Percentiles rank a stretch among this genome's conserved stretches.
phyloP scores from a whole-genome alignment of 2,888 invertebrate genomes.

The Nysson spinosus region DNA sequence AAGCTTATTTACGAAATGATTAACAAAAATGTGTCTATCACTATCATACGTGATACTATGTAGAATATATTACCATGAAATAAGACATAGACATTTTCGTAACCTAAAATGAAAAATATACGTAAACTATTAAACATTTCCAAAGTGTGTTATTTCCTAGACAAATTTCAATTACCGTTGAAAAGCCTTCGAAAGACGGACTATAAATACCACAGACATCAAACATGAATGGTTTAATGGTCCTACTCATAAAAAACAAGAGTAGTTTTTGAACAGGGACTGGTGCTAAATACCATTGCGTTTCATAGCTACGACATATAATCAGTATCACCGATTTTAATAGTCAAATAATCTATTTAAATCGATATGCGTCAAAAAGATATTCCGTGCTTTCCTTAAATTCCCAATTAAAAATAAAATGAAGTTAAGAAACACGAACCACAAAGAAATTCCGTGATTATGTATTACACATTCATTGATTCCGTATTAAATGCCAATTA shows the following conservation, averaged over 20 bases:
- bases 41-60: not conserved
- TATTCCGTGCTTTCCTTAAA: too few species aligned
- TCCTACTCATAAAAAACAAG: not conserved
- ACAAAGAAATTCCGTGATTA: too few species aligned
- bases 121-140: not conserved
- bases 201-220: not conserved
- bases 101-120: not conserved
- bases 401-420: too few species aligned
- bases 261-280: not conserved
- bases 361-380: too few species aligned
- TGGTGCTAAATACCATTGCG: not conserved
- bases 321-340: too few species aligned
- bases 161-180: not conserved
- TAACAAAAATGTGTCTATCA: not conserved
- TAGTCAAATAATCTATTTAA: too few species aligned
- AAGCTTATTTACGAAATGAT: too few species aligned
- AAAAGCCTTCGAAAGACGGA: conserved; percentile 1
- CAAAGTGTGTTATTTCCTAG: too few species aligned
- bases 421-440: too few species aligned
- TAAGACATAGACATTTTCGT: not conserved
- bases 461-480: too few species aligned
- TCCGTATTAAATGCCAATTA: too few species aligned
- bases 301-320: conserved; percentile 3
- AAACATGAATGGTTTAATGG: not conserved
- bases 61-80: not conserved